Base-by-base conservation (phyloP, 2,888 invertebrate genomes). In the Chydorus sphaericus region DNA sequence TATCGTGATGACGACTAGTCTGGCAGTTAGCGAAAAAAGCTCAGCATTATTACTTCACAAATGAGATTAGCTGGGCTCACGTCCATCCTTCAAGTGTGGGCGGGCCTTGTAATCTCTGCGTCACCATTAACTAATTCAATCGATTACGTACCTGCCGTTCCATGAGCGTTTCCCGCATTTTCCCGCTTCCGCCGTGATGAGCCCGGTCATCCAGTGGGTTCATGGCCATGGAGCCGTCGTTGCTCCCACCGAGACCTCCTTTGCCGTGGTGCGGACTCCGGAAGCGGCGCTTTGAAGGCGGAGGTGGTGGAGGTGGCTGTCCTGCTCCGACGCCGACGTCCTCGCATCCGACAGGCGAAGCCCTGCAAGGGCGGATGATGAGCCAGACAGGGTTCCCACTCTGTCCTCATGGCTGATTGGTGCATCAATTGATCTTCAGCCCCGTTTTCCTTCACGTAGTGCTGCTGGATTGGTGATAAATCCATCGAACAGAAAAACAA, bases 381-480 rank as follows among this genome's bases (percentile, higher is more conserved):
- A 33, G 52, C 33, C 37, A 52, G 52, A n/a, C 52, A 52, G 33
- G 52, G 52, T 52, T 52, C 33, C 52, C 52, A 52, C 36, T 52
- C 52, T 23, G 52, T 31, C n/a, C 36, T 33, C 31, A 31, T 52
- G 52, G 52, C 31, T 26, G 23, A n/a, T 33, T 29, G 33, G 36
- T 52, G 33, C n/a, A 36, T 23, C 16, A 31, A 16, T 33, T 52
- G 52, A 33, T 52, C 52, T n/a, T 52, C 52, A 14, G 36, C 36
- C 1, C 52, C 52, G 52, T 52, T 52, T 26, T 52, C 52, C 36
- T 52, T 52, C 16, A 18, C 20, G 37, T 52, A 33, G 37, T 52
- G 36, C n/a, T 20, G 39, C 18, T 52, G 52, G 52, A 52, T 52
- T 28, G 44, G 44, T n/a, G n/a, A n/a, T 28, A 44, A 44, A 44